Evolutionary conservation across 2,888 invertebrate genomes (phyloP).

Genomic region (Doris montereyensis): DNA sequence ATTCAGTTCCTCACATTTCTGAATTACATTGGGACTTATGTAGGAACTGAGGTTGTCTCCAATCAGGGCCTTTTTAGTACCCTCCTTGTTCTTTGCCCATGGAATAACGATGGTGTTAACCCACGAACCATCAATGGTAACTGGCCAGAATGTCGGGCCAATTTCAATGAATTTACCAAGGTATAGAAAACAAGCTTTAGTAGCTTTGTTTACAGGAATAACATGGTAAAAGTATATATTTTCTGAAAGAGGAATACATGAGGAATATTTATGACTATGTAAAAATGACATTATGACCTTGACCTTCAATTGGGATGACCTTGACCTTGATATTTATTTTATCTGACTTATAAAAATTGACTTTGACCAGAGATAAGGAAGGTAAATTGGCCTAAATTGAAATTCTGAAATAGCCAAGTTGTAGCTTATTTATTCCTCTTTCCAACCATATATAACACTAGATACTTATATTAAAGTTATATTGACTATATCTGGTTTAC

Average conservation of each 20-base stretch:
- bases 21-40: conserved; percentile 46
- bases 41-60: conserved; percentile 63
- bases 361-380: neutral
- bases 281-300: neutral
- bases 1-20: conserved; percentile 63
- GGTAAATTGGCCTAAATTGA: neutral
- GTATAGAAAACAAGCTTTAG: too few relatives aligned
- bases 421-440: neutral
- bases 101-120: conserved; percentile 57
- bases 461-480: neutral
- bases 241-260: neutral
- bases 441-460: neutral
- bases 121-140: too few relatives aligned
- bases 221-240: neutral
- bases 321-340: neutral
- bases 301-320: neutral
- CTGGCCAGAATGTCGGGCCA: too few relatives aligned
- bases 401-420: neutral
- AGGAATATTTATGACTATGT: neutral
- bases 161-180: too few relatives aligned
- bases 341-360: neutral
- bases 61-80: conserved; percentile 67
- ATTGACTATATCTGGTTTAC: neutral
- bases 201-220: neutral
- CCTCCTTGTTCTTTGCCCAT: conserved; percentile 53